A percentile compares a stretch with the other conserved stretches of the same genome.
These are phyloP conservation scores for Melolontha melolontha DNA, from an alignment of 2,888 invertebrate species.

Conservation along the genomic window DNA sequence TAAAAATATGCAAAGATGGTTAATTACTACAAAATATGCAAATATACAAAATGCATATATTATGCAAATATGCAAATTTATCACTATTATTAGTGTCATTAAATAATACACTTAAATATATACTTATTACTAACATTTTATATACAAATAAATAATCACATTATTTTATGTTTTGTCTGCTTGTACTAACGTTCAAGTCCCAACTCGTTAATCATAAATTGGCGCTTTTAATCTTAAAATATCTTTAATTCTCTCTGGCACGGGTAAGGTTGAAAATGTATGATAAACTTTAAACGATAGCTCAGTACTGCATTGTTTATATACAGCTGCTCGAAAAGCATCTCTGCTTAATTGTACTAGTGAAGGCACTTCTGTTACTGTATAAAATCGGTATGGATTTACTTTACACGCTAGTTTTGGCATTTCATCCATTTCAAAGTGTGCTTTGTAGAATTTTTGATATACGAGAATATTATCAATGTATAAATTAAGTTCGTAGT, in stretches of 20 bases:
- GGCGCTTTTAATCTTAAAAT: conserved; percentile 2
- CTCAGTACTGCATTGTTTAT: background rate
- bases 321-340: background rate
- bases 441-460: conserved; percentile 1
- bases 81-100: no score
- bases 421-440: background rate
- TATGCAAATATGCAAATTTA: no score
- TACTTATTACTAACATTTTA: no score
- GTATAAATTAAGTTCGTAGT: background rate
- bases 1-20: no score
- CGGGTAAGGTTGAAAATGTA: background rate
- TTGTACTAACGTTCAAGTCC: no score
- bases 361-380: conserved; percentile 8
- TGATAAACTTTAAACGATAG: conserved; percentile 1
- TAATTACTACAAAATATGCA: no score
- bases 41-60: no score
- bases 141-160: no score
- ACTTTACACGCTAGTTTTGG: no score
- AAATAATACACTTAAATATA: no score
- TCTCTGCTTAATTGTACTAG: conserved; percentile 17
- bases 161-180: no score
- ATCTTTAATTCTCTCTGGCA: background rate
- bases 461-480: background rate
- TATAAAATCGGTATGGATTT: background rate
- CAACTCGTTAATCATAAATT: background rate